Conservation (phyloP, 2,797 vertebrate species). For the Pseudocheirus occidentalis region DNA sequence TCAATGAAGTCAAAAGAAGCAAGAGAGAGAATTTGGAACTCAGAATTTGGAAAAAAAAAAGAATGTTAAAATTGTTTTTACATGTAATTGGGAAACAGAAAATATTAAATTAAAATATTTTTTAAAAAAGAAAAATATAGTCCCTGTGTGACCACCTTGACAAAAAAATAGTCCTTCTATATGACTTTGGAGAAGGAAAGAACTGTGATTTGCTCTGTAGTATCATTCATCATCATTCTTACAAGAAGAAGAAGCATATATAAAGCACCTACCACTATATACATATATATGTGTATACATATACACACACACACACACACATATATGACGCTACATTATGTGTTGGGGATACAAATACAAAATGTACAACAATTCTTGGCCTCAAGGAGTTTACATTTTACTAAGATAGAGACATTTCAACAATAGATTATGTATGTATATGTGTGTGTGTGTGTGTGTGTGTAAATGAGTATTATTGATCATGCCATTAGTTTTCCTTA, state of each 20-base stretch:
- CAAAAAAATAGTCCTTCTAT: constrained; percentile 26
- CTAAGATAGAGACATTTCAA: not conserved
- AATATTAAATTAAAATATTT: not conserved
- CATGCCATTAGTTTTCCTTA: constrained; percentile 20
- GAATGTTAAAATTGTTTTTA: not conserved
- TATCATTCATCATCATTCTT: not conserved
- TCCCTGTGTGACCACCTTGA: constrained; percentile 8
- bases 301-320: too few relatives aligned
- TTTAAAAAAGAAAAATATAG: not conserved
- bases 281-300: not conserved
- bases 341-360: not conserved
- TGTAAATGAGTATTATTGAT: not conserved
- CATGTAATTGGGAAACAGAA: not conserved
- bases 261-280: not conserved
- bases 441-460: too few relatives aligned
- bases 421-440: constrained; percentile 3
- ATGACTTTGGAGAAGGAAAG: not conserved
- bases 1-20: not conserved
- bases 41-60: constrained; percentile 16
- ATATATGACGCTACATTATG: not conserved
- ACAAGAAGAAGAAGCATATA: not conserved
- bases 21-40: not conserved
- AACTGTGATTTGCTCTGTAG: constrained; percentile 9
- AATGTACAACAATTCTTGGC: not conserved
- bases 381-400: not conserved